Conservation (phyloP, 2,888 invertebrate species). For the Dryococelus australis region DNA sequence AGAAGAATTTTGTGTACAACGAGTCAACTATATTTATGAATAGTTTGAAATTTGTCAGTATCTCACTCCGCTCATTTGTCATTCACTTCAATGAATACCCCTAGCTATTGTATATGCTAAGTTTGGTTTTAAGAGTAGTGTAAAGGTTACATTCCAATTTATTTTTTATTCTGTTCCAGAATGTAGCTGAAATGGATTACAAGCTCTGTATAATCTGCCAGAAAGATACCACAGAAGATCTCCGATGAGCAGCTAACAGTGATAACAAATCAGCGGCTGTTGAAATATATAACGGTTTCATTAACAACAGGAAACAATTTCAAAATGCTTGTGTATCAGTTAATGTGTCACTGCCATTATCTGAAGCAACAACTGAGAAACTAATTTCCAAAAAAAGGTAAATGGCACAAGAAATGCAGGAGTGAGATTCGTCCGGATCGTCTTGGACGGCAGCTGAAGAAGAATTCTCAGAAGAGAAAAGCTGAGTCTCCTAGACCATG, state of each 20-base stretch:
- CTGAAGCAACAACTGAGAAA: background rate
- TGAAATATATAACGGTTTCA: background rate
- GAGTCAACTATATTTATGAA: too few relatives aligned
- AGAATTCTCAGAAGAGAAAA: background rate
- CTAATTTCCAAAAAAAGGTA: background rate
- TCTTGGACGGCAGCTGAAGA: background rate
- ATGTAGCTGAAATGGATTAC: background rate
- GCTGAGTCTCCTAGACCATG: background rate
- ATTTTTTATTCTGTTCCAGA: background rate
- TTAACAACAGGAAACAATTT: too few relatives aligned
- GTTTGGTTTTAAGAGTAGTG: too few relatives aligned
- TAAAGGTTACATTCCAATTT: background rate
- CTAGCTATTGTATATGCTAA: too few relatives aligned
- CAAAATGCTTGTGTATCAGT: too few relatives aligned
- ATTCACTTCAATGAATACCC: too few relatives aligned
- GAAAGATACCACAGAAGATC: too few relatives aligned
- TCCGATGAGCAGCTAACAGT: background rate
- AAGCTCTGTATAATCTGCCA: background rate
- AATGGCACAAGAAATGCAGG: background rate
- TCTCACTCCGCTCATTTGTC: too few relatives aligned
- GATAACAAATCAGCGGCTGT: background rate
- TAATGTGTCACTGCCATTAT: background rate
- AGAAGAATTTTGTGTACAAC: too few relatives aligned
- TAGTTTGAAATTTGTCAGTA: too few relatives aligned
- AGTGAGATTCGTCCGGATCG: conserved; percentile 1